These are phyloP conservation scores for Brachionus asplanchnoidis DNA, from an alignment of 1,140 invertebrate genomes.

Conservation along the genomic window DNA sequence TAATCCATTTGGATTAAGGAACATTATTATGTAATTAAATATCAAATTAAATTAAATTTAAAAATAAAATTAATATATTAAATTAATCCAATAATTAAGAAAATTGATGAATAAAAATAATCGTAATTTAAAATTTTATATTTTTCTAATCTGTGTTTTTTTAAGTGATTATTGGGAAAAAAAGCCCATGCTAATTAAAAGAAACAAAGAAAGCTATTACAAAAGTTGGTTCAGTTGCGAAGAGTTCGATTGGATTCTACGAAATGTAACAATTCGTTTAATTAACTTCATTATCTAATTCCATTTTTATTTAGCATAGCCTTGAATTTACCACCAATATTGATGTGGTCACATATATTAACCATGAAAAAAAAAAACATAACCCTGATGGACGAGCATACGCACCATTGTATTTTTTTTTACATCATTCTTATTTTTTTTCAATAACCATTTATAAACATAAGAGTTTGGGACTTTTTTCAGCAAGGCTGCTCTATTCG, in stretches of 20 bases:
- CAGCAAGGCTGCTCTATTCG: slow-evolving; percentile 80
- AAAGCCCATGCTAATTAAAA: slow-evolving; percentile 68
- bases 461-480: slow-evolving; percentile 38
- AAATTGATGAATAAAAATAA: too few relatives aligned
- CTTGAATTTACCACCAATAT: slow-evolving; percentile 78
- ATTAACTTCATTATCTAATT: neutral
- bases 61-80: too few relatives aligned
- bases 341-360: slow-evolving; percentile 77
- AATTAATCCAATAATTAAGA: too few relatives aligned
- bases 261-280: slow-evolving; percentile 53
- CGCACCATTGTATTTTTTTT: neutral
- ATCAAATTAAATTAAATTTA: too few relatives aligned
- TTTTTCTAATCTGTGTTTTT: slow-evolving; percentile 43
- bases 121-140: too few relatives aligned
- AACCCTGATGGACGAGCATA: slow-evolving; percentile 68
- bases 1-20: too few relatives aligned
- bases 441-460: neutral
- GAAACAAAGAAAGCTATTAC: slow-evolving; percentile 67
- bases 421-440: neutral
- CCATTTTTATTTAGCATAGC: slow-evolving; percentile 60
- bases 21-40: too few relatives aligned
- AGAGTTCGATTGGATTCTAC: slow-evolving; percentile 71
- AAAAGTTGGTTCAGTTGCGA: slow-evolving; percentile 68
- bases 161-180: slow-evolving; percentile 68
- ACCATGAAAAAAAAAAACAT: slow-evolving; percentile 66